Percentiles rank a stretch among this genome's conserved stretches.
phyloP scores from a whole-genome alignment of 2,888 invertebrate species.

The Caenorhabditis doughertyi region DNA sequence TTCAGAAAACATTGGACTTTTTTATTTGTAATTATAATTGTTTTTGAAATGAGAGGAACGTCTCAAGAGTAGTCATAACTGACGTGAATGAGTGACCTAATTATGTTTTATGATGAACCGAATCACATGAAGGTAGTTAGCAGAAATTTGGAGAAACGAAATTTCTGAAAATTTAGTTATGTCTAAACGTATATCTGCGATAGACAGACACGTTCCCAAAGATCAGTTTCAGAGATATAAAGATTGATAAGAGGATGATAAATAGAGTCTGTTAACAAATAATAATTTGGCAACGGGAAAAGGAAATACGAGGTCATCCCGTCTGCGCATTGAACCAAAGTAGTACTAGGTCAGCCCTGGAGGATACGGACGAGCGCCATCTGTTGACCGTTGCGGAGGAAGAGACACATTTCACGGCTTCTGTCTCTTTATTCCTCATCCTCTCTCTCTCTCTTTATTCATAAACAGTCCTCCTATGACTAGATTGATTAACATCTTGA shows the following conservation, averaged over 20 bases:
- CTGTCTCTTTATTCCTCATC: conserved; percentile 8
- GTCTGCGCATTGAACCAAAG: conserved; percentile 49
- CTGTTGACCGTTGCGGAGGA: conserved; percentile 29
- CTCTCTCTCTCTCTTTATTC: conserved; percentile 14
- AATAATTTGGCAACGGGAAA: conserved; percentile 33
- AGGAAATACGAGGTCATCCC: conserved; percentile 41
- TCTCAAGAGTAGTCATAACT: conserved; percentile 31
- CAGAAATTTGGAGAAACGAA: not conserved
- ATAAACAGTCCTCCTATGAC: conserved; percentile 1
- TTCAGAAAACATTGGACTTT: conserved; percentile 20
- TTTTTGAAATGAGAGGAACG: conserved; percentile 2
- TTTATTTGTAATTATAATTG: conserved; percentile 11
- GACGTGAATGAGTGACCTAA: conserved; percentile 20
- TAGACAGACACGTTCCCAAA: not conserved
- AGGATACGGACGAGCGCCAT: conserved; percentile 50
- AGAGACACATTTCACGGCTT: conserved; percentile 24
- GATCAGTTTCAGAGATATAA: conserved; percentile 19
- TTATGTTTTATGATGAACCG: conserved; percentile 39
- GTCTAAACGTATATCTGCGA: not conserved
- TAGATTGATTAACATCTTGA: conserved; percentile 30
- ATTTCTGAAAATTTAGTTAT: too few relatives aligned
- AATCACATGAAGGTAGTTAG: conserved; percentile 6
- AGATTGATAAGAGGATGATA: not conserved
- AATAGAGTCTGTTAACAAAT: conserved; percentile 8
- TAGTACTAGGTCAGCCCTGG: conserved; percentile 47